Base-by-base conservation (phyloP, 2,888 invertebrate genomes). In the Leptogaster cylindrica region DNA sequence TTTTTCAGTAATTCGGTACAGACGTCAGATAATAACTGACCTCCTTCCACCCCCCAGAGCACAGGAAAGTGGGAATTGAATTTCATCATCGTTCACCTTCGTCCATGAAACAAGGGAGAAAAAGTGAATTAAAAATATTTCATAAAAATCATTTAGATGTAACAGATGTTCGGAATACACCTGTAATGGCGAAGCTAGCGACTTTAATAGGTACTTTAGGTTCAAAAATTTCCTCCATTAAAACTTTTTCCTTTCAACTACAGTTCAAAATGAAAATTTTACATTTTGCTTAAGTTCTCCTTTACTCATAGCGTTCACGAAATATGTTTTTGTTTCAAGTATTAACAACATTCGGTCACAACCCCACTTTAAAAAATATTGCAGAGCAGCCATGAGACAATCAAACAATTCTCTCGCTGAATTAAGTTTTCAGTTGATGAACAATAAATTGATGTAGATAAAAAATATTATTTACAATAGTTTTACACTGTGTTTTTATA, bases 141-240 rank as follows among this genome's bases (percentile, higher is more conserved):
- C 58, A 33, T 67, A 67, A 69, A 69, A 69, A 50, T 33, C 67
- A 65, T 69, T 69, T 52, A 65, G 44, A 33, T 36, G 69, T 58
- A 69, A 67, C 69, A 69, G 69, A 65, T 69, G 69, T 69, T 46
- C 67, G 39, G 58, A 65, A 69, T 67, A 41, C 51, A 69, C 69
- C 69, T 69, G 67, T 69, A 69, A 69, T 69, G 67, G 61, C 27
- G 25, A 8, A 67, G 67, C 67, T 69, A 69, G 55, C 69, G 58
- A 69, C 67, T 66, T 69, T 69, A 67, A 69, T 67, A 65, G 69
- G 61, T 61, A 64, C 65, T 69, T 67, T n/a, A n/a, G 44, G 28
- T 12, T 41, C 28, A 25, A 39, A 64, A 66, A 69, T 67, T 69
- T 66, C 55, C 58, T 67, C 66, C 67, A 69, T 69, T 69, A 69